phyloP scores from a whole-genome alignment of 1,140 invertebrate species.

The Macrostomum lignano region DNA sequence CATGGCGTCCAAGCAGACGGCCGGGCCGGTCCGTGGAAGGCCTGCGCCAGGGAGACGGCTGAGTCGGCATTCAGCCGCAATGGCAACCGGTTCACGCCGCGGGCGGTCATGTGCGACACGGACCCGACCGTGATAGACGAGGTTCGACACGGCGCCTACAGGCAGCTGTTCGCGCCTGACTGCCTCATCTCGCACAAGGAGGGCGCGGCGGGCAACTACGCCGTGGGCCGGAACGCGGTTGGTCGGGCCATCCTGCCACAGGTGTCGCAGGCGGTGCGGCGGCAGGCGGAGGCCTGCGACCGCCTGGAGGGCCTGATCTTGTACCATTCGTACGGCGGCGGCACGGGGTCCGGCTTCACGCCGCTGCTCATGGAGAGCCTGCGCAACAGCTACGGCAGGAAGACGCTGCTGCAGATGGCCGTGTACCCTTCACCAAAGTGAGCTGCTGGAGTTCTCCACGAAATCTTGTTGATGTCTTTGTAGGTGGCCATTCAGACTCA shows the following conservation, averaged over 20 bases:
- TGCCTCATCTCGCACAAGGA: slow-evolving; percentile 17
- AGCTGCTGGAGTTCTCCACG: slow-evolving; percentile 43
- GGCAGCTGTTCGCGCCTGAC: slow-evolving; percentile 18
- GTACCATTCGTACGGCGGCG: slow-evolving; percentile 57
- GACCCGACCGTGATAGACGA: slow-evolving; percentile 7
- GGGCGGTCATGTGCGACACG: too few relatives aligned
- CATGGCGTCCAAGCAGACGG: too few relatives aligned
- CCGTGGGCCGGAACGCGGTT: slow-evolving; percentile 28
- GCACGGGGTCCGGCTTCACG: slow-evolving; percentile 56
- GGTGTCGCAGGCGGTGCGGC: background rate
- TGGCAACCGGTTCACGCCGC: too few relatives aligned
- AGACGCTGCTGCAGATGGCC: slow-evolving; percentile 51
- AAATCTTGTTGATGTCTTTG: slow-evolving; percentile 41
- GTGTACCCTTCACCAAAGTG: slow-evolving; percentile 43
- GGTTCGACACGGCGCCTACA: slow-evolving; percentile 12
- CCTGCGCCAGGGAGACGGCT: too few relatives aligned
- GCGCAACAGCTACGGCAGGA: slow-evolving; percentile 56
- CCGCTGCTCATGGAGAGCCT: slow-evolving; percentile 52
- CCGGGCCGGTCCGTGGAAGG: too few relatives aligned
- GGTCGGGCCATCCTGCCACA: slow-evolving; percentile 6
- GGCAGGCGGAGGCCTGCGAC: background rate
- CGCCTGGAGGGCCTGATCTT: too few relatives aligned
- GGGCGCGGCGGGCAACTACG: slow-evolving; percentile 30
- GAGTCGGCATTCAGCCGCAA: too few relatives aligned
- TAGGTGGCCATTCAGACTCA: background rate